Conservation (phyloP, 2,113 vertebrate genomes). For the Ceyx margarethae region DNA sequence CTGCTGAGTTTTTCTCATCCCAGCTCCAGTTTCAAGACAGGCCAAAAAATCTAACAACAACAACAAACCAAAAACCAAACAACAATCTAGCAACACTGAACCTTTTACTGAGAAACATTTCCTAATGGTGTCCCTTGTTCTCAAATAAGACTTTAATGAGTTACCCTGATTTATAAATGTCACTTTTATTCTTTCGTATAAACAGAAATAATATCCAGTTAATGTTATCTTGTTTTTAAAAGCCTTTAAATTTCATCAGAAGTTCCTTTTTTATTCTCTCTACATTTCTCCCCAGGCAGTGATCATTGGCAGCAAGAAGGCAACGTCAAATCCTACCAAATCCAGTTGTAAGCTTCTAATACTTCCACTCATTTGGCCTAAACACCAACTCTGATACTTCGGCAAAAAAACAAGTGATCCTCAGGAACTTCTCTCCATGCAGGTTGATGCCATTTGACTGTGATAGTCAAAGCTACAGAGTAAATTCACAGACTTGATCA, state of each 20-base stretch:
- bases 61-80: too few relatives aligned
- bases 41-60: neutral
- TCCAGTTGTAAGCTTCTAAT: neutral
- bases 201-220: neutral
- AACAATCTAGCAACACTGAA: neutral
- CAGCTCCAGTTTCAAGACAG: neutral
- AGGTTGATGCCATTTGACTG: neutral
- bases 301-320: neutral
- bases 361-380: neutral
- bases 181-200: neutral
- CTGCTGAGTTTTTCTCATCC: neutral
- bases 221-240: neutral
- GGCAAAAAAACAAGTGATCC: neutral
- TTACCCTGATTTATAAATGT: neutral
- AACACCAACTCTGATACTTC: neutral
- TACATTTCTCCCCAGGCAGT: neutral
- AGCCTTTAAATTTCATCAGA: neutral
- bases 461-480: neutral
- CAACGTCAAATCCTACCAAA: conserved; percentile 14
- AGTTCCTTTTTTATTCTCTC: conserved; percentile 4
- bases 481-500: neutral
- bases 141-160: neutral
- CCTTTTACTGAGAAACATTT: neutral
- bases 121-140: neutral
- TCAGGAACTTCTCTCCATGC: neutral